phyloP scores from a whole-genome alignment of 2,113 vertebrate genomes.

The Puffinus mauretanicus region DNA sequence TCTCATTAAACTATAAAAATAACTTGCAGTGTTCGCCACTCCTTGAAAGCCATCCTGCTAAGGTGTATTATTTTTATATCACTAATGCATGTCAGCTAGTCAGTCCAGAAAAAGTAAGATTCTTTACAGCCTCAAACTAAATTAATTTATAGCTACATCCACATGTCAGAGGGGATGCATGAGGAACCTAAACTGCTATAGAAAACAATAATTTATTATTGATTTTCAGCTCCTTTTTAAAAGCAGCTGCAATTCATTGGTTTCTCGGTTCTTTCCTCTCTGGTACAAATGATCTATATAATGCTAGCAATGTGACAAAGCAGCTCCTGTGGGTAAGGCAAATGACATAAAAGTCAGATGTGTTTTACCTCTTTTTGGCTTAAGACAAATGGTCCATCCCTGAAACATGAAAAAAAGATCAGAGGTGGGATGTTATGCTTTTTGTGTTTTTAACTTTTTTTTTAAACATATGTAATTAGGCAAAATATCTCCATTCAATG shows the following conservation, averaged over 20 bases:
- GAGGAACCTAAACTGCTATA: conserved; percentile 59
- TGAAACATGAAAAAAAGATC: background rate
- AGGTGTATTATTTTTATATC: conserved; percentile 73
- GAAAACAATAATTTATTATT: conserved; percentile 76
- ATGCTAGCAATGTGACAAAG: background rate
- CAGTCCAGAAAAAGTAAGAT: conserved; percentile 37
- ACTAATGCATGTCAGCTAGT: conserved; percentile 49
- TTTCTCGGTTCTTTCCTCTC: conserved; percentile 32
- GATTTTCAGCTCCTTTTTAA: conserved; percentile 71
- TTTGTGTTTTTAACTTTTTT: background rate
- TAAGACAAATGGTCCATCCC: background rate
- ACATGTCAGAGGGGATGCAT: conserved; percentile 63
- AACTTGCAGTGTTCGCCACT: conserved; percentile 57
- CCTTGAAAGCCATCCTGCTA: conserved; percentile 61
- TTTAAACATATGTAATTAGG: background rate
- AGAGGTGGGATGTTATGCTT: background rate
- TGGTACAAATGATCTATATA: conserved; percentile 35
- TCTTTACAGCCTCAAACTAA: conserved; percentile 60
- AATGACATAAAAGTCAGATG: conserved; percentile 5
- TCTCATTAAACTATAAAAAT: conserved; percentile 78
- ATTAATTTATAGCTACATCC: conserved; percentile 74
- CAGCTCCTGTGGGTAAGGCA: conserved; percentile 15
- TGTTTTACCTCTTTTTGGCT: background rate
- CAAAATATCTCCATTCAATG: background rate
- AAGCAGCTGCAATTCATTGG: conserved; percentile 65